These are phyloP conservation scores for Dicentrarchus labrax DNA, from an alignment of 2,113 vertebrate species.

Conservation along the genomic window DNA sequence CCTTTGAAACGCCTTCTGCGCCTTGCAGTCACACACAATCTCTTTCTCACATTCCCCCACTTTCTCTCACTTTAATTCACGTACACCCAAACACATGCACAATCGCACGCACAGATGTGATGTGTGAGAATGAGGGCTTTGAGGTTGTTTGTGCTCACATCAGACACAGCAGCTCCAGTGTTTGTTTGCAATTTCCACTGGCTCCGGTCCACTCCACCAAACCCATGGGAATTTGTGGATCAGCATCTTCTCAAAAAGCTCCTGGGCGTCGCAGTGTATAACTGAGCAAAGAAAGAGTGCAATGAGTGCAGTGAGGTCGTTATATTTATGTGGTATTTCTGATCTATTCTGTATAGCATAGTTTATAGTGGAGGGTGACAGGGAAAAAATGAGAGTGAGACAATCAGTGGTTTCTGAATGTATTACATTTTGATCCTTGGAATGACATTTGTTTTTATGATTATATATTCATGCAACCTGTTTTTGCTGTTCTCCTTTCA, in stretches of 20 bases:
- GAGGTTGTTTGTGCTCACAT: constrained; percentile 74
- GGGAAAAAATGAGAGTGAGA: neutral
- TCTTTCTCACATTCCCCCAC: neutral
- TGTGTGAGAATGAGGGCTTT: constrained; percentile 72
- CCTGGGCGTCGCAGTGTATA: constrained; percentile 57
- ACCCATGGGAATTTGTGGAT: constrained; percentile 81
- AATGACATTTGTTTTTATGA: neutral
- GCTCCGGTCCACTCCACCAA: constrained; percentile 74
- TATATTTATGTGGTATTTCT: constrained; percentile 51
- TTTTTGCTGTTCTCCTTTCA: neutral
- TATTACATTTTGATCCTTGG: constrained; percentile 1
- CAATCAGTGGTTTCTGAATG: neutral
- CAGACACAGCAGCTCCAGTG: constrained; percentile 72
- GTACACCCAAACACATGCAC: constrained; percentile 48
- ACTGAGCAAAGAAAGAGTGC: constrained; percentile 47
- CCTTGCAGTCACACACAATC: constrained; percentile 28
- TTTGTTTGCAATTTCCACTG: constrained; percentile 80
- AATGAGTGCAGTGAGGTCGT: constrained; percentile 52
- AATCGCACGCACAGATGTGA: constrained; percentile 62
- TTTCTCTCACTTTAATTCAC: constrained; percentile 44
- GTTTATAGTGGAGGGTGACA: constrained; percentile 32
- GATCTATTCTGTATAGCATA: constrained; percentile 25
- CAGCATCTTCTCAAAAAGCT: constrained; percentile 81
- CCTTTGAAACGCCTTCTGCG: constrained; percentile 69
- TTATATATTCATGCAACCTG: neutral